Conservation (phyloP, 2,888 invertebrate genomes). For the Aradus depressus region DNA sequence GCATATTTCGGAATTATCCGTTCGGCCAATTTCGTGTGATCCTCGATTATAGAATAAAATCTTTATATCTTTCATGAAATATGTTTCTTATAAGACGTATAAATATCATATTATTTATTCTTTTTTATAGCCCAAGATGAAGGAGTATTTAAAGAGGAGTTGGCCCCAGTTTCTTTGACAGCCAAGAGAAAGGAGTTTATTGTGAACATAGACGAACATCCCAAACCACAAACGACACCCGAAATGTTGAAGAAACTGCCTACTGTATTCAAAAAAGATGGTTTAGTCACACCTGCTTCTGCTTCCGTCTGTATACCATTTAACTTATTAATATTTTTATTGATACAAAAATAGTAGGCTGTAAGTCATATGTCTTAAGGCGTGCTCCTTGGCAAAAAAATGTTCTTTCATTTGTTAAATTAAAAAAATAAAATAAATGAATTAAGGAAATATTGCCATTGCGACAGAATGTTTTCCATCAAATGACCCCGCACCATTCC, state of each 20-base stretch:
- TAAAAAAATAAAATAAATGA: neutral
- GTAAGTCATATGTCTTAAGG: no score
- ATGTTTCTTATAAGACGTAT: constrained; percentile 11
- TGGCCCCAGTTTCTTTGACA: constrained; percentile 72
- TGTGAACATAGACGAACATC: constrained; percentile 84
- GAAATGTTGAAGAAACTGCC: constrained; percentile 77
- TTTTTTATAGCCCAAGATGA: constrained; percentile 68
- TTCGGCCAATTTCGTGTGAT: no score
- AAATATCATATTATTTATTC: neutral
- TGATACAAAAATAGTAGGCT: no score
- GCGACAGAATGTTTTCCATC: no score
- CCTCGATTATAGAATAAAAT: no score
- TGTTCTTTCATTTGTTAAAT: constrained; percentile 14
- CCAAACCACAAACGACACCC: constrained; percentile 74
- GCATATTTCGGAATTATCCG: no score
- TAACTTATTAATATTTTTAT: no score
- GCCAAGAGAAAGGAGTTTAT: constrained; percentile 70
- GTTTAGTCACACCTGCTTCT: constrained; percentile 85
- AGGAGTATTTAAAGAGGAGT: constrained; percentile 82
- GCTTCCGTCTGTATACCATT: constrained; percentile 69
- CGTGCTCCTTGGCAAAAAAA: neutral
- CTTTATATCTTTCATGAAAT: constrained; percentile 5
- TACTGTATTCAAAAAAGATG: constrained; percentile 86
- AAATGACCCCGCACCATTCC: no score
- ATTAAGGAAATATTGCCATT: neutral